Evolutionary conservation across 2,113 vertebrate species (phyloP).

Genomic region (Neogale vison): DNA sequence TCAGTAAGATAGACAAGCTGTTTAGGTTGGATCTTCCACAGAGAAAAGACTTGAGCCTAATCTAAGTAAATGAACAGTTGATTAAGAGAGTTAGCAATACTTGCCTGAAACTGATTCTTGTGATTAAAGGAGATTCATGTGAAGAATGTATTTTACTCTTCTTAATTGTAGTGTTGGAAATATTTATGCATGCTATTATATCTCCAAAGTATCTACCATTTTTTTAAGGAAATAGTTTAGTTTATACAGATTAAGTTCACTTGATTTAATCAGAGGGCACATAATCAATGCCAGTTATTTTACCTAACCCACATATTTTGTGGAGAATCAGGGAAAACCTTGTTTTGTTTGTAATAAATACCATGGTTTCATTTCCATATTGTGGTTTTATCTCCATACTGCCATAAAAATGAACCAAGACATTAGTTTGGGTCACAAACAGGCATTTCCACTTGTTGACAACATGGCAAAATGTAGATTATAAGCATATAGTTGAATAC

Average conservation of each 20-base stretch:
- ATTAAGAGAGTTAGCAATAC: background rate
- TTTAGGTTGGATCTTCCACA: background rate
- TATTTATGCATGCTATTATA: background rate
- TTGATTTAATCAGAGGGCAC: background rate
- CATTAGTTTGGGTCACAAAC: background rate
- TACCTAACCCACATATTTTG: background rate
- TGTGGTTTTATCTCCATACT: background rate
- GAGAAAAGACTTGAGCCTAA: background rate
- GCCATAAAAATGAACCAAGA: background rate
- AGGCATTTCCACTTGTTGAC: background rate
- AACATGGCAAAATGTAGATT: slow-evolving; percentile 18
- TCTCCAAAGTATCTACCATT: background rate
- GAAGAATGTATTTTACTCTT: background rate
- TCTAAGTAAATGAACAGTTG: slow-evolving; percentile 2
- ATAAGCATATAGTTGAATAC: background rate
- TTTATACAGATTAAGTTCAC: background rate
- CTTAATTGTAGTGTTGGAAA: slow-evolving; percentile 1
- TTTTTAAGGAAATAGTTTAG: background rate
- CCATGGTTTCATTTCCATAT: background rate
- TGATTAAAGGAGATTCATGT: background rate
- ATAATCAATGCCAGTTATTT: background rate
- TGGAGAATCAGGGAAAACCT: background rate
- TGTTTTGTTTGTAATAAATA: slow-evolving; percentile 9
- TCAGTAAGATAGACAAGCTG: background rate
- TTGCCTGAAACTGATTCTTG: slow-evolving; percentile 5